phyloP scores from a whole-genome alignment of 2,113 vertebrate species.

The Myotis davidii region DNA sequence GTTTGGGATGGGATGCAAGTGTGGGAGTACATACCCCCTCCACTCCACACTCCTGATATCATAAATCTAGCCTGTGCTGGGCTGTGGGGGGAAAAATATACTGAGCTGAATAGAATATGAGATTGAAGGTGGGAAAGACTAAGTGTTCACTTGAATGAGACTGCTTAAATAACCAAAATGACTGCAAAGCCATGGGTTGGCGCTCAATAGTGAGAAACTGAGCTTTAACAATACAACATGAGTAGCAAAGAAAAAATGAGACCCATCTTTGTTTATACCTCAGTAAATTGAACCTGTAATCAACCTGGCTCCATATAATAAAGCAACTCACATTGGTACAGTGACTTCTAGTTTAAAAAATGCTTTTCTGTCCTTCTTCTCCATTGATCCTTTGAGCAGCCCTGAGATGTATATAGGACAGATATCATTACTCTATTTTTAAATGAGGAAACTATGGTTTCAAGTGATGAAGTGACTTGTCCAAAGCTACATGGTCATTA shows the following conservation, averaged over 20 bases:
- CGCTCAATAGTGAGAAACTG: neutral
- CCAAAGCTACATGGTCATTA: neutral
- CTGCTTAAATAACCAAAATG: neutral
- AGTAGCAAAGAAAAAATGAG: neutral
- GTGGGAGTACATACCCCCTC: neutral
- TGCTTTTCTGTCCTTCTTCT: neutral
- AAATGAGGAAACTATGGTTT: neutral
- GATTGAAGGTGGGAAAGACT: neutral
- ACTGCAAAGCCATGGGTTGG: neutral
- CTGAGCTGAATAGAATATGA: neutral
- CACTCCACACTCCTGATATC: neutral
- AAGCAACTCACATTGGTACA: neutral
- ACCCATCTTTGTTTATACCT: neutral
- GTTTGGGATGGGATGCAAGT: neutral
- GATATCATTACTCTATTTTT: neutral
- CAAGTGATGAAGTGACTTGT: neutral
- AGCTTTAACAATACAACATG: neutral
- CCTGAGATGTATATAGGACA: neutral
- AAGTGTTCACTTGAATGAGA: neutral
- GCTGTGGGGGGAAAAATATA: neutral
- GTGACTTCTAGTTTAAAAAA: neutral
- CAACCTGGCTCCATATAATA: neutral
- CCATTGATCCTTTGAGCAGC: neutral
- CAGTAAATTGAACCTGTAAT: neutral
- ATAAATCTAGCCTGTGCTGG: neutral